Evolutionary conservation across 2,113 vertebrate species (phyloP).

Genomic region (Hippocampus abdominalis): DNA sequence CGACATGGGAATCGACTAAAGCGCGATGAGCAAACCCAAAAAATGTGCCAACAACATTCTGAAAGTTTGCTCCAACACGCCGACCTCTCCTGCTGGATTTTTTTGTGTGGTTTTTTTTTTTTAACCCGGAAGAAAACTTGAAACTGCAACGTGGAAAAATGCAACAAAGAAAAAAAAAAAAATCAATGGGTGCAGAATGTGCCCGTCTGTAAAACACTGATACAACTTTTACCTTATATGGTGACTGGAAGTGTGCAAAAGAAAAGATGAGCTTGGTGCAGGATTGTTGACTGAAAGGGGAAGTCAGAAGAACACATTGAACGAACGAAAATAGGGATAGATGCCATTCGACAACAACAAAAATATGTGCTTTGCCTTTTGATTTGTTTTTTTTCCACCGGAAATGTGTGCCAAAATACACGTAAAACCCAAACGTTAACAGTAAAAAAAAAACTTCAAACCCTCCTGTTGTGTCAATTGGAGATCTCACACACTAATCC

Average conservation of each 20-base stretch:
- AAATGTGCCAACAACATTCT: constrained; percentile 51
- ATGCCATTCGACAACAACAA: background rate
- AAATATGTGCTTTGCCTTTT: background rate
- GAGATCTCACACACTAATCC: background rate
- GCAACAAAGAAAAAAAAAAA: constrained; percentile 42
- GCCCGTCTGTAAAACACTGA: constrained; percentile 61
- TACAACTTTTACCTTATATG: constrained; percentile 57
- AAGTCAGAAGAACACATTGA: background rate
- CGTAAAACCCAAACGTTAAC: background rate
- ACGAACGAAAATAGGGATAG: background rate
- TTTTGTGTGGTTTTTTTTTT: background rate
- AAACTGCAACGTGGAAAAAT: constrained; percentile 49
- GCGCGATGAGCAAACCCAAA: constrained; percentile 54
- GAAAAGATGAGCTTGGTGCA: constrained; percentile 9
- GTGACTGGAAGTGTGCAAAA: constrained; percentile 33
- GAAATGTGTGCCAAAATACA: constrained; percentile 31
- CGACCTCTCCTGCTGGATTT: constrained; percentile 51
- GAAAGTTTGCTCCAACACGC: constrained; percentile 47
- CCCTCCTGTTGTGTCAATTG: background rate
- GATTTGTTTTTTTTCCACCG: constrained; percentile 22
- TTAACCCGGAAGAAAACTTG: constrained; percentile 51
- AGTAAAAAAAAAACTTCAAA: background rate
- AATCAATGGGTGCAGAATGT: constrained; percentile 50
- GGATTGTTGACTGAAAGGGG: constrained; percentile 8
- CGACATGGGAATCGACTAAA: constrained; percentile 34